phyloP scores from a whole-genome alignment of 2,113 vertebrate species.

The Brienomyrus brachyistius region DNA sequence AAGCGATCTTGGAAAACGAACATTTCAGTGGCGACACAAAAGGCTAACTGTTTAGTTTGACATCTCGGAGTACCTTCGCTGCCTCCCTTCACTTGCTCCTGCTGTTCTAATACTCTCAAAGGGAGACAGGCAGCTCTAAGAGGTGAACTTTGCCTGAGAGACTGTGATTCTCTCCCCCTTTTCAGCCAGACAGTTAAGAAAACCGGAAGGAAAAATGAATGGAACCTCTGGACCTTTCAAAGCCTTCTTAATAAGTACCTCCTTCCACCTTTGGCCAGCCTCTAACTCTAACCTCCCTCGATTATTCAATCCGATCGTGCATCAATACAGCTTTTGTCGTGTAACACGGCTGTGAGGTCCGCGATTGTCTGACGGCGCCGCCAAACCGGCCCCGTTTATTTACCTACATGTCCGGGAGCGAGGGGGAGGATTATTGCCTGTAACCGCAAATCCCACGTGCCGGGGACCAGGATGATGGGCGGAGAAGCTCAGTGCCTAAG shows the following conservation, averaged over 20 bases:
- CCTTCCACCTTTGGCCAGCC: not conserved
- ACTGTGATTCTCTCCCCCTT: not conserved
- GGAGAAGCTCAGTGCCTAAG: not conserved
- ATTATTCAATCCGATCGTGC: not conserved
- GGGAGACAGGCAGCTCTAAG: not conserved
- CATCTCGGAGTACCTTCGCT: not conserved
- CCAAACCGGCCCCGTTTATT: slow-evolving; percentile 21
- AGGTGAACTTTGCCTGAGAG: not conserved
- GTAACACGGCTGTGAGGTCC: slow-evolving; percentile 14
- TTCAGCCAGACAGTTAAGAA: not conserved
- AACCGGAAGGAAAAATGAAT: not conserved
- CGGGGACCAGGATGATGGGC: not conserved
- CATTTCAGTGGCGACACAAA: not conserved
- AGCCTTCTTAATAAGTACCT: not conserved
- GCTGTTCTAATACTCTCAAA: not conserved
- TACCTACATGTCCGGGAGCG: slow-evolving; percentile 7
- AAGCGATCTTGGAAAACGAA: not conserved
- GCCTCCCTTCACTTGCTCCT: not conserved
- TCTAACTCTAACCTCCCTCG: not conserved
- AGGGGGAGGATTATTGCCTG: slow-evolving; percentile 2
- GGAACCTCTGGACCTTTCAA: not conserved
- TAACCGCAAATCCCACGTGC: slow-evolving; percentile 10
- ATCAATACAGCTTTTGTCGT: slow-evolving; percentile 32
- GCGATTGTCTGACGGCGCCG: slow-evolving; percentile 12
- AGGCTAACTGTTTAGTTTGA: not conserved